Base-by-base conservation (phyloP, 1,140 invertebrate genomes). In the Gryllus bimaculatus region DNA sequence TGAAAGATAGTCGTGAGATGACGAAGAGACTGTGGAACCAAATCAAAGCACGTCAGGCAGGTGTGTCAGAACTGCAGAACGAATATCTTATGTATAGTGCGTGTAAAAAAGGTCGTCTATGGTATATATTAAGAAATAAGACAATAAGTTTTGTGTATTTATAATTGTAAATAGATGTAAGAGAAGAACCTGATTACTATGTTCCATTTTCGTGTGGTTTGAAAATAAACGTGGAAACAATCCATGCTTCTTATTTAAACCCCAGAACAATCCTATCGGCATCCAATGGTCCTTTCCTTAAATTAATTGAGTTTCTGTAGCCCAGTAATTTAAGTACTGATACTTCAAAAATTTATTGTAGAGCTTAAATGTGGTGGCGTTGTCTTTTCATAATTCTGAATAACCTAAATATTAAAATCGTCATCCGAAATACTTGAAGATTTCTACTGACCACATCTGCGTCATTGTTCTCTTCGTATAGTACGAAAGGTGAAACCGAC, bases 151-250 rank as follows among this genome's bases (percentile, higher is more conserved):
- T 39, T 66, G 54, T 66, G 54, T 66, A 66, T 66, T 66, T 66
- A 66, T 66, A 66, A 10, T 13, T 66, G 54, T 66, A 66, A 66
- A 66, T 66, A 66, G 54, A 13, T 66, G 54, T 66, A 66, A 66
- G 54, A 66, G 18, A 18, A 66, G 18, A 66, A 66, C 54, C 54
- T 66, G 54, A 66, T 66, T 13, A 66, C 54, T 66, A 66, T 66
- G 54, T 66, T 66, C 54, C 54, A 66, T 66, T 66, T 66, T 66
- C 54, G 54, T 66, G 54, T 66, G 54, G 54, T 66, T 66, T 66
- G 26, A 66, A 66, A 66, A 66, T 66, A 66, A 66, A 66, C 7
- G 10, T 66, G 18, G 54, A 66, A 66, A 66, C 7, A 13, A 66
- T 66, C 54, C 26, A 39, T 39, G 18, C 7, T 7, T 66, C 18